Conservation (phyloP, 2,797 vertebrate genomes). For the Microcaecilia unicolor region DNA sequence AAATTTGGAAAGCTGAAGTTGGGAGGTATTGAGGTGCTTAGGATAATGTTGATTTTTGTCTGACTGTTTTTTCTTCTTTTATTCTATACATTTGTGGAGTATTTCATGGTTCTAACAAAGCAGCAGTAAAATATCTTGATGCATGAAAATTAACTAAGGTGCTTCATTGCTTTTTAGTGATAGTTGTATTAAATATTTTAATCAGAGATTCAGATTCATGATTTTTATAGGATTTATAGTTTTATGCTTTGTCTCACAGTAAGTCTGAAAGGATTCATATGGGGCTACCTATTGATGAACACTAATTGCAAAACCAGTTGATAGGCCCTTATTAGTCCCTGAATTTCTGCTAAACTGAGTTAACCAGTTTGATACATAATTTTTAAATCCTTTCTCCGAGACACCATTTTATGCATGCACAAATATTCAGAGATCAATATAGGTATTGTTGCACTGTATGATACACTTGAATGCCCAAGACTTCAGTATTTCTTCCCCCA, state of each 20-base stretch:
- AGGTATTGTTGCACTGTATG: conserved; percentile 56
- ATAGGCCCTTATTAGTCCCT: too few relatives aligned
- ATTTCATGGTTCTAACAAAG: conserved; percentile 78
- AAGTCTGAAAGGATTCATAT: conserved; percentile 54
- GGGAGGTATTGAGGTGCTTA: conserved; percentile 58
- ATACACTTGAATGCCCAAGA: conserved; percentile 42
- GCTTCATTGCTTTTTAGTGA: conserved; percentile 71
- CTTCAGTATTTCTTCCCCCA: conserved; percentile 56
- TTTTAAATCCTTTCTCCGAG: conserved; percentile 58
- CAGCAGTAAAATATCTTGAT: conserved; percentile 72
- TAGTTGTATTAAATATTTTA: conserved; percentile 56
- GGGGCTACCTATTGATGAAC: too few relatives aligned
- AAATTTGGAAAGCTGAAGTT: conserved; percentile 44
- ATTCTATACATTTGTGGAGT: conserved; percentile 77
- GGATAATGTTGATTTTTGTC: conserved; percentile 79
- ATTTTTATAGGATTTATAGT: conserved; percentile 64
- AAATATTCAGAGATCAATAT: conserved; percentile 60
- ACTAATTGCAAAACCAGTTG: too few relatives aligned
- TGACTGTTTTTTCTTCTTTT: conserved; percentile 76
- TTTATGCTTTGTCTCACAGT: conserved; percentile 61
- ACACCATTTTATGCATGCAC: conserved; percentile 70
- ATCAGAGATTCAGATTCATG: conserved; percentile 67
- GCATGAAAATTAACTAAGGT: conserved; percentile 77
- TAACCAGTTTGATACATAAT: conserved; percentile 56
- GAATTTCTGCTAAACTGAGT: too few relatives aligned